Evolutionary conservation across 1,140 invertebrate genomes (phyloP), one percentile per base, ranked within the genome.

Genomic region (Mactra quadrangularis): DNA sequence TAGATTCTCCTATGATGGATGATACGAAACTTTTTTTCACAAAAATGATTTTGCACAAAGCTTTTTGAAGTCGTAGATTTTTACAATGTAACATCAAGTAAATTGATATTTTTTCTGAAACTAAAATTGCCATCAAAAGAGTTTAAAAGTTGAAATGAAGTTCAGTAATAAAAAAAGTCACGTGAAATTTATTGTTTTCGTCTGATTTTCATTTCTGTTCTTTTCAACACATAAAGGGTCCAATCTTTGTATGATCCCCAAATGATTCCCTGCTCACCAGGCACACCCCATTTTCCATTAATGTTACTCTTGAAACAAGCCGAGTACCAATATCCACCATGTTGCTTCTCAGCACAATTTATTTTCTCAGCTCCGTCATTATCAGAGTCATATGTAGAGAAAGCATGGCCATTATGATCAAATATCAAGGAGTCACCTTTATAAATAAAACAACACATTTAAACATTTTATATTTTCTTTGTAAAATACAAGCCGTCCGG

Each of bases 301-400:
- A 70, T 47, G 72, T 83, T 83, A 50, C 82, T 75, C 47, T 74
- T 82, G 9, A 57, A 53, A 53, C 62, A 70, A 35, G n/a, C 64
- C 13, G 55, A 60, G 64, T 75, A 83, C 82, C 82, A 83, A 50
- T 60, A 84, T n/a, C 75, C 75, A 15, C 82, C 75, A 35, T 64
- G 50, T n/a, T 79, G 66, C 38, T 70, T 33, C 59, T 71, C 53
- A 0, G 74, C 74, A 55, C 75, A 79, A 55, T 84, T 84, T 1
- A 55, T 31, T 3, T 52, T 60, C 25, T 29, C 31, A 22, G 53
- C 9, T 0, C 53, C 52, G 59, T 79, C 75, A 25, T 81, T 29
- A 55, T 79, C 75, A 31, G 35, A 41, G 47, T 84, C 75, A 50
- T 53, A n/a, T 7, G 83, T 55, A 25, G 60, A 75, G 55, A 72